A percentile compares a stretch with the other conserved stretches of the same genome.
These are phyloP conservation scores for Cuniculus paca DNA, from an alignment of 2,797 vertebrate species.

Conservation along the genomic window DNA sequence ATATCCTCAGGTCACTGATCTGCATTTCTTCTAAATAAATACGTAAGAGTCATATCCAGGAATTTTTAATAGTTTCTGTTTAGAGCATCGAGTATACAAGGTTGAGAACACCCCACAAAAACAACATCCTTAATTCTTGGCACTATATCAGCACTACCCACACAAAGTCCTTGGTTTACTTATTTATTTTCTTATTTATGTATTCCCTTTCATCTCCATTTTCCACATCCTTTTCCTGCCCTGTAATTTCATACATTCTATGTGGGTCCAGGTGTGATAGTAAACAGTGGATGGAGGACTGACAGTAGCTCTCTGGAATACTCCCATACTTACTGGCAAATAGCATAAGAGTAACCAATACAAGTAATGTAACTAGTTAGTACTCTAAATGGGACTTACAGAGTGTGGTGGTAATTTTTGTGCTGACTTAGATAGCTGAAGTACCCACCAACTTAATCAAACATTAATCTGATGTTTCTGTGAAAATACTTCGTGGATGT, in stretches of 20 bases:
- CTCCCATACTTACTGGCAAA: too few species aligned
- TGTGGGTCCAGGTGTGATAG: background rate
- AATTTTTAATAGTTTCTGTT: background rate
- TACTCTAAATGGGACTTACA: accelerated
- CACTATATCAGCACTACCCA: too few species aligned
- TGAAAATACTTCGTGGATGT: background rate
- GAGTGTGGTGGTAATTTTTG: too few species aligned
- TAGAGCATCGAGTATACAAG: background rate
- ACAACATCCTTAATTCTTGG: background rate
- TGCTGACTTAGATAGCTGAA: too few species aligned
- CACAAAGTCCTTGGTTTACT: background rate
- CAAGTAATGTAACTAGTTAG: background rate
- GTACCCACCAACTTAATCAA: background rate
- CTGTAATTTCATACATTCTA: background rate
- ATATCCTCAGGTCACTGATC: background rate
- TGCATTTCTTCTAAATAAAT: background rate
- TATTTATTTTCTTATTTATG: background rate
- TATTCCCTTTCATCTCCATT: background rate
- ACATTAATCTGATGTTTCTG: too few species aligned
- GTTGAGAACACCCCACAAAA: background rate
- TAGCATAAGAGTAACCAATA: too few species aligned
- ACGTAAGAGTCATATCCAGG: background rate
- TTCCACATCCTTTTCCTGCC: background rate
- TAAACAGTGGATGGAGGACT: background rate
- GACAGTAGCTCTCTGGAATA: background rate